Conservation (phyloP, 2,888 invertebrate genomes). For the Meiosimyza decipiens region DNA sequence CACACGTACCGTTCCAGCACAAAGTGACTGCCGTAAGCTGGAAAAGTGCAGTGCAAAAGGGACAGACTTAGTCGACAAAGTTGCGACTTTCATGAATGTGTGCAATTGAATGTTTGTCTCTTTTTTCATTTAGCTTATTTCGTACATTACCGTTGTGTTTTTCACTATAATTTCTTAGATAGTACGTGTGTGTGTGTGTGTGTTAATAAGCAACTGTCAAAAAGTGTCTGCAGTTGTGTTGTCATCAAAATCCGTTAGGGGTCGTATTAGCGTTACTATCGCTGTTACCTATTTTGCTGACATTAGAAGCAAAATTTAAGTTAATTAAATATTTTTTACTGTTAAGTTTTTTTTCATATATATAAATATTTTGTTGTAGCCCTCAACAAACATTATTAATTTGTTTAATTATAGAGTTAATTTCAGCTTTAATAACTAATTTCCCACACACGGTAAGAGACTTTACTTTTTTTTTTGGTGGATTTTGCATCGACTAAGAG, state of each 20-base stretch:
- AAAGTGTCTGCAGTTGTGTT: background rate
- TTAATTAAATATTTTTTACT: background rate
- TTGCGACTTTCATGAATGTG: background rate
- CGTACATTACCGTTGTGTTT: background rate
- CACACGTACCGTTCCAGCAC: conserved; percentile 20
- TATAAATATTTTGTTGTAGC: background rate
- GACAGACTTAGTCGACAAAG: too few relatives aligned
- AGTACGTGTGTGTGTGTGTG: background rate
- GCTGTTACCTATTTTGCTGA: background rate
- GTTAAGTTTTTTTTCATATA: background rate
- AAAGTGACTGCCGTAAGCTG: background rate
- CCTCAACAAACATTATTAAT: background rate
- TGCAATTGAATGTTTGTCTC: background rate
- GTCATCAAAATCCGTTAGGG: background rate
- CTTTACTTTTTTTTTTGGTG: background rate
- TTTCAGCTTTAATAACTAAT: too few relatives aligned
- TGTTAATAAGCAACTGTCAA: conserved; percentile 11
- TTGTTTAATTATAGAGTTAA: background rate
- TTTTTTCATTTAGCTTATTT: background rate
- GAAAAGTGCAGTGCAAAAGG: too few relatives aligned
- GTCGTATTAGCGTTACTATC: conserved; percentile 13
- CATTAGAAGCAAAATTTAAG: background rate
- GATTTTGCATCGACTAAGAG: background rate
- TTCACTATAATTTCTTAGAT: background rate
- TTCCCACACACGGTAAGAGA: too few relatives aligned